A percentile compares a stretch with the other conserved stretches of the same genome.
phyloP scores from a whole-genome alignment of 2,797 vertebrate species.

The Amblyopsis hoosieri region DNA sequence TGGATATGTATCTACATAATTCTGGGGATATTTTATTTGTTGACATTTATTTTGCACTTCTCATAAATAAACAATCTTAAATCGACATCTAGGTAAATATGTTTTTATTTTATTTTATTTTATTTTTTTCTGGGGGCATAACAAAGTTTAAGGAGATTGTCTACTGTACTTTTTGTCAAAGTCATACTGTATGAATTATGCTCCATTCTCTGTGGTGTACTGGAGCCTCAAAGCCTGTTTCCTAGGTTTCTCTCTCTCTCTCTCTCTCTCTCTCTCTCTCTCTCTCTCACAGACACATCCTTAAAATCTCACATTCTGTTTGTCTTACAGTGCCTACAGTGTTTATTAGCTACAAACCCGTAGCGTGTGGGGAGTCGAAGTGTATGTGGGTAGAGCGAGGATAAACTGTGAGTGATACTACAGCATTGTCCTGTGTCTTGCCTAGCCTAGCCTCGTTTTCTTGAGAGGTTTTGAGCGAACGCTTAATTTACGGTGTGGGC shows the following conservation, averaged over 20 bases:
- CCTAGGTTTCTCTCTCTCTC: slow-evolving; percentile 15
- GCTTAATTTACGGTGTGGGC: slow-evolving; percentile 71
- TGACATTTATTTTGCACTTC: slow-evolving; percentile 30
- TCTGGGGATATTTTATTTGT: background rate
- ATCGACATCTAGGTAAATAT: slow-evolving; percentile 41
- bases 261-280: too few relatives aligned
- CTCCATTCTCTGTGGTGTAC: background rate
- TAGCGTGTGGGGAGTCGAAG: slow-evolving; percentile 31
- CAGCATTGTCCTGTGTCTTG: slow-evolving; percentile 49
- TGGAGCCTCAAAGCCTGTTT: slow-evolving; percentile 54
- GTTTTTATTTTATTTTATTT: slow-evolving; percentile 22
- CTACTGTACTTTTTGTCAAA: slow-evolving; percentile 16
- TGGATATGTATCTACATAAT: slow-evolving; percentile 14
- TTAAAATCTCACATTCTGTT: slow-evolving; percentile 46
- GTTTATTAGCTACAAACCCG: slow-evolving; percentile 26
- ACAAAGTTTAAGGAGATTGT: slow-evolving; percentile 63
- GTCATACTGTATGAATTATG: too few relatives aligned
- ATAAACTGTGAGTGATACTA: slow-evolving; percentile 65
- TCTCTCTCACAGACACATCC: background rate
- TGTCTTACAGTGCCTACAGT: slow-evolving; percentile 39
- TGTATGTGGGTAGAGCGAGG: slow-evolving; percentile 33
- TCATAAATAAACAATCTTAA: slow-evolving; percentile 50
- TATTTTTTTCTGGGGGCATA: slow-evolving; percentile 23
- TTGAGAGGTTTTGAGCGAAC: slow-evolving; percentile 79
- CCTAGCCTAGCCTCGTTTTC: slow-evolving; percentile 76